Conservation (phyloP, 2,888 invertebrate genomes). For the Liposcelis brunnea region DNA sequence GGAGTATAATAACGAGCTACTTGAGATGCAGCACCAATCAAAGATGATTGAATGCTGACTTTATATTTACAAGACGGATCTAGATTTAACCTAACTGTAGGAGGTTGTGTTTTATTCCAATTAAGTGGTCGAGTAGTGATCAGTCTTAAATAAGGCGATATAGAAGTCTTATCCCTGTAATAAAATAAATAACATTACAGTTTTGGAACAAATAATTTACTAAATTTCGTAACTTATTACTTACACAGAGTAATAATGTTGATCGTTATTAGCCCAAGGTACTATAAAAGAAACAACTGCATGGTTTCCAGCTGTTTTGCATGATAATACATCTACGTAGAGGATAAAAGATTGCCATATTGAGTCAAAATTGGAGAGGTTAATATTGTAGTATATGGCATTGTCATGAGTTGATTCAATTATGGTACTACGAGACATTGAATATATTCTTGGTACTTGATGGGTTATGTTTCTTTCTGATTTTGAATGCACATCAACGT, state of each 20-base stretch:
- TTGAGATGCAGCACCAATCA: background rate
- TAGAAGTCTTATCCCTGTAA: constrained; percentile 26
- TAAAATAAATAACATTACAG: constrained; percentile 4
- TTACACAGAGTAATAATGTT: constrained; percentile 42
- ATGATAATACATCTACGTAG: constrained; percentile 35
- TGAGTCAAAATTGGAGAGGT: constrained; percentile 36
- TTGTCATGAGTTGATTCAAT: constrained; percentile 36
- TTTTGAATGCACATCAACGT: constrained; percentile 43
- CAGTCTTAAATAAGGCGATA: constrained; percentile 39
- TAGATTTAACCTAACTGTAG: constrained; percentile 40
- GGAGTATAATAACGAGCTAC: constrained; percentile 36
- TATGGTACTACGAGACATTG: constrained; percentile 24
- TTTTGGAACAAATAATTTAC: background rate
- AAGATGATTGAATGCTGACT: constrained; percentile 28
- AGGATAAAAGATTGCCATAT: constrained; percentile 42
- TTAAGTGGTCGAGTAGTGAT: constrained; percentile 34
- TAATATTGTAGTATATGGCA: constrained; percentile 41
- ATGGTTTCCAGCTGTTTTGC: constrained; percentile 32
- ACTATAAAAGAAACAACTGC: constrained; percentile 41
- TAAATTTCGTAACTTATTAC: constrained; percentile 18
- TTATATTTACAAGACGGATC: constrained; percentile 55
- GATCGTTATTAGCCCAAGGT: constrained; percentile 47
- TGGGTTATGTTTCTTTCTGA: constrained; percentile 22
- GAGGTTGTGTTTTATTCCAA: constrained; percentile 26
- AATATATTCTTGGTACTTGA: constrained; percentile 22